These are phyloP conservation scores for Rapana venosa DNA, from an alignment of 2,888 invertebrate genomes.

Conservation along the genomic window DNA sequence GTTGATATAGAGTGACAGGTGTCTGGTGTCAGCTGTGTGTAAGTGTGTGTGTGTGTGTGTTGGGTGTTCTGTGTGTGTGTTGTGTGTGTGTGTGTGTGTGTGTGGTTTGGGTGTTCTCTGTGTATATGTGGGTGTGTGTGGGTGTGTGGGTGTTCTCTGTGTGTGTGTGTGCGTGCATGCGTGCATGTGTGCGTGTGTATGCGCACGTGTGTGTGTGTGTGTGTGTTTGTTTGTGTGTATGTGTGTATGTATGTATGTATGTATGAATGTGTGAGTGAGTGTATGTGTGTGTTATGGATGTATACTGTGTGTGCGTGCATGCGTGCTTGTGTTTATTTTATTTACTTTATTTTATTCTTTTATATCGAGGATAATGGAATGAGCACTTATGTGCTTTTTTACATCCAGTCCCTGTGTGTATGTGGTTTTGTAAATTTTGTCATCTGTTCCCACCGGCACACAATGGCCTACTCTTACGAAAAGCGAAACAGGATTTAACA, in stretches of 20 bases:
- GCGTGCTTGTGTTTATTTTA: neutral
- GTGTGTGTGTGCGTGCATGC: neutral
- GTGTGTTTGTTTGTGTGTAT: neutral
- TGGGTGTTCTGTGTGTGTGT: neutral
- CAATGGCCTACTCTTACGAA: too few species aligned
- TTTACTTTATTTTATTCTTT: too few species aligned
- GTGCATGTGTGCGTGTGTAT: neutral
- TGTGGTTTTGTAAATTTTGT: too few species aligned
- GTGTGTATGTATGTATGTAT: neutral
- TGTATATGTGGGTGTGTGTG: neutral
- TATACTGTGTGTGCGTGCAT: neutral
- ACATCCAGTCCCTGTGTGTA: too few species aligned
- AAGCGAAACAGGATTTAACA: too few species aligned
- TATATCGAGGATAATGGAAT: too few species aligned
- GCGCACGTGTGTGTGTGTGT: slow-evolving; percentile 17
- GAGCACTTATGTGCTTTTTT: too few species aligned
- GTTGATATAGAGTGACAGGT: too few species aligned
- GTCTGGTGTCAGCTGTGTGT: neutral
- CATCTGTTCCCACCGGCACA: too few species aligned
- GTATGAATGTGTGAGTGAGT: neutral
- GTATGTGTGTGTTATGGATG: neutral
- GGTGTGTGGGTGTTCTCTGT: neutral
- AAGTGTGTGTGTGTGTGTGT: neutral
- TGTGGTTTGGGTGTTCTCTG: neutral
- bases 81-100: neutral